Base-by-base conservation (phyloP, 2,888 invertebrate genomes). In the Creontiades dilutus region DNA sequence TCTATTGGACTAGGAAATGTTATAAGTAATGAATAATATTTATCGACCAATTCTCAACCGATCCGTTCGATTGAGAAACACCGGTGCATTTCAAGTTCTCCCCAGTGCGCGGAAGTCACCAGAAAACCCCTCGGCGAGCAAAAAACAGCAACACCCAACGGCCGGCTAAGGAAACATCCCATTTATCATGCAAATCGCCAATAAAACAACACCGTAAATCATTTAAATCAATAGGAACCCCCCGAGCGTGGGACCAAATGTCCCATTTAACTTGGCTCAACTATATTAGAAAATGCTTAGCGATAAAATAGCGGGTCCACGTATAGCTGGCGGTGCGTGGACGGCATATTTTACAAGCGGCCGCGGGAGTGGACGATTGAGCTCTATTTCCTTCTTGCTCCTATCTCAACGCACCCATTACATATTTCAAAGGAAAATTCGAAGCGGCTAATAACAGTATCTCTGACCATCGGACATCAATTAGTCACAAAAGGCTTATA, bases 221-320 rank as follows among this genome's bases (percentile, higher is more conserved):
- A 68, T 68, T 19, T 68, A 68, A 68, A 68, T 68, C 68, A 68
- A 68, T 68, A 68, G 68, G 23, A 68, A 68, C 68, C 13, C 68
- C 13, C 68, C 68, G 27, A 68, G 68, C 68, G 68, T 68, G 68
- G 68, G 68, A 68, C 23, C 68, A 68, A 68, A 68, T 68, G 68
- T 68, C 27, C 68, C 68, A 23, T 68, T 68, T 68, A 68, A 68
- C 68, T 68, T 27, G 23, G 68, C 27, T 68, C 68, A 68, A 68
- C 68, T 68, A 68, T 68, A 68, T 68, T 23, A 68, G 68, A 68
- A 37, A 68, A 68, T 68, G 68, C 68, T 68, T 68, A 23, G 68
- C 68, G 68, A 68, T 68, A 68, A 68, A 68, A 68, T 68, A 68
- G 68, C 68, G 23, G 68, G 68, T 68, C 37, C 7, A 68, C 19